A percentile compares a stretch with the other conserved stretches of the same genome.
Evolutionary conservation across 92 coral and sea anemone species (phyloP).

Genomic region (Bergia sp.): DNA sequence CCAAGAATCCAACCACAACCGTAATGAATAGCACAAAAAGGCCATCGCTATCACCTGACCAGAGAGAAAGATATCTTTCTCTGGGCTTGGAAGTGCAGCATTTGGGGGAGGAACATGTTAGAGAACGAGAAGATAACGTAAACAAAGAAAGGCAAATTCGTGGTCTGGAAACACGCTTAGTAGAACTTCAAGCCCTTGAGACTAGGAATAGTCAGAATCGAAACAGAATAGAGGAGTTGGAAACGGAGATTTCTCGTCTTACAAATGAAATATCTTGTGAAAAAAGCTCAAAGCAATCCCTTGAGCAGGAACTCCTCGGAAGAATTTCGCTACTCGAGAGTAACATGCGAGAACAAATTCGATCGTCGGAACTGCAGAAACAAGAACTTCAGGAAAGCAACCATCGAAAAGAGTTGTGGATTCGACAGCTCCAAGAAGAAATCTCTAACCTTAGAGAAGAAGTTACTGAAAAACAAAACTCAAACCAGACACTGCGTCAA

Average conservation of each 20-base stretch:
- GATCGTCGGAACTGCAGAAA: background rate
- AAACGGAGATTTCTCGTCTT: background rate
- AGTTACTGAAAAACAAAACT: background rate
- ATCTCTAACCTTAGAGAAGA: background rate
- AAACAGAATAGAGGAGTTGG: background rate
- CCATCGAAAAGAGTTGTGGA: background rate
- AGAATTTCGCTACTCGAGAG: background rate
- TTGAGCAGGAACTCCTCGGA: background rate
- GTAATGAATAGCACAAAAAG: background rate
- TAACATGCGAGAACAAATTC: background rate
- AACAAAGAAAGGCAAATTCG: background rate
- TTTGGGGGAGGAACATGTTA: background rate
- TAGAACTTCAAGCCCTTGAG: background rate
- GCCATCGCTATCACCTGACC: background rate
- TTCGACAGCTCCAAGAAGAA: constrained; percentile 1
- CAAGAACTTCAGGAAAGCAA: background rate
- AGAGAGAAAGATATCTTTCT: background rate
- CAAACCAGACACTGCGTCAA: constrained; percentile 1
- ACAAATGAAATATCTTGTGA: background rate
- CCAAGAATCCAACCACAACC: background rate
- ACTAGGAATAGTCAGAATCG: background rate
- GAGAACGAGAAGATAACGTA: background rate
- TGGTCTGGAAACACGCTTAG: background rate
- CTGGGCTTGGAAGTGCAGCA: background rate
- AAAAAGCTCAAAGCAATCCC: constrained; percentile 14